Evolutionary conservation across 2,113 vertebrate genomes (phyloP).

Genomic region (Egretta garzetta): DNA sequence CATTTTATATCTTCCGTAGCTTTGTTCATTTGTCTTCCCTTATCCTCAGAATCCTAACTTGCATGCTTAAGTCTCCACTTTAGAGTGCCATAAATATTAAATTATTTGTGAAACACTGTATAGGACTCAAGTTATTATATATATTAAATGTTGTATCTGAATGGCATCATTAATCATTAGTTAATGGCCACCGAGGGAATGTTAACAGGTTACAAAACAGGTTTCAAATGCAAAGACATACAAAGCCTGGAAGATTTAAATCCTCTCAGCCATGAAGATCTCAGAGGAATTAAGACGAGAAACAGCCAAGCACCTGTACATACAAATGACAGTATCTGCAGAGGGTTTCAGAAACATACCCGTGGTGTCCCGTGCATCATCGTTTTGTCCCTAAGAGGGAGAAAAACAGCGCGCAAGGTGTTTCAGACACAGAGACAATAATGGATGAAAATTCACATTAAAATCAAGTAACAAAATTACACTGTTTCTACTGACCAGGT

Average conservation of each 20-base stretch:
- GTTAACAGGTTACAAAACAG: neutral
- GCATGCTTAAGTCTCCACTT: neutral
- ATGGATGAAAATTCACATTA: neutral
- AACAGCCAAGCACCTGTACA: neutral
- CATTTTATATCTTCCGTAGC: neutral
- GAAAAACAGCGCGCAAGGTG: neutral
- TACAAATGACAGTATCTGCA: conserved; percentile 5
- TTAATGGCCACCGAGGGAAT: neutral
- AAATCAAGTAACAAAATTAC: neutral
- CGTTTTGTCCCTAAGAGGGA: neutral
- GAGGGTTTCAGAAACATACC: neutral
- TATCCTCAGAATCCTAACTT: neutral
- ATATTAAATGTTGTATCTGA: neutral
- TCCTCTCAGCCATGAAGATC: neutral
- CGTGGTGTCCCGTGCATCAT: neutral
- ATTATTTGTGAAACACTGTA: neutral
- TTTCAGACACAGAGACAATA: conserved; percentile 12
- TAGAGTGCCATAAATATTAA: neutral
- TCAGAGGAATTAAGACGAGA: neutral
- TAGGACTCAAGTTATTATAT: neutral
- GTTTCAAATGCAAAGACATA: neutral
- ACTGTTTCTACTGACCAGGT: neutral
- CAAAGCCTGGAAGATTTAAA: neutral
- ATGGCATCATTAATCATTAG: neutral
- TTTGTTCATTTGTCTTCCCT: neutral